A percentile compares a stretch with the other conserved stretches of the same genome.
Conservation (phyloP, 2,888 invertebrate species). For the Neocrepidodera transversa region DNA sequence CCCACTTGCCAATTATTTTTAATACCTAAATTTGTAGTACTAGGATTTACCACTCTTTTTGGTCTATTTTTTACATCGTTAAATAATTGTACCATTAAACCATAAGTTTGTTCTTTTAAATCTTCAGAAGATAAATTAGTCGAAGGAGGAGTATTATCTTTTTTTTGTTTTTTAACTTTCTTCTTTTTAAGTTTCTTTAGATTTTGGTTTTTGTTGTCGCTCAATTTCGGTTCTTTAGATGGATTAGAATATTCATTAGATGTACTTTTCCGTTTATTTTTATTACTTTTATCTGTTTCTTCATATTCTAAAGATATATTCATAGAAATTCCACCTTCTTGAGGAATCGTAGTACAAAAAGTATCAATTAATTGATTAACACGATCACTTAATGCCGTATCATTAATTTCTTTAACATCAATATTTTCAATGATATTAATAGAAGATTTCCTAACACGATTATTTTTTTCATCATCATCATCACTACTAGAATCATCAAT, state of each 20-base stretch:
- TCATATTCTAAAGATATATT: constrained; percentile 50
- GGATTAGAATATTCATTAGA: background rate
- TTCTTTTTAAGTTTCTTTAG: constrained; percentile 14
- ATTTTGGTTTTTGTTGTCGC: constrained; percentile 20
- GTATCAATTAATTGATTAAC: constrained; percentile 50
- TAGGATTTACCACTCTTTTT: constrained; percentile 38
- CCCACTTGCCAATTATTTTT: constrained; percentile 34
- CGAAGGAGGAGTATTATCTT: constrained; percentile 1
- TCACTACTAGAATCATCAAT: constrained; percentile 23
- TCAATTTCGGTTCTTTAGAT: background rate
- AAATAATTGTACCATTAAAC: constrained; percentile 41
- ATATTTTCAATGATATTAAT: constrained; percentile 47
- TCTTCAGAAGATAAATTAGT: constrained; percentile 13
- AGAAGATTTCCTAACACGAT: background rate
- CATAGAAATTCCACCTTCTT: constrained; percentile 40
- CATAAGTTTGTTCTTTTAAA: constrained; percentile 30
- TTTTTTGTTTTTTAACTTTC: constrained; percentile 14
- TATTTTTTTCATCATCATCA: constrained; percentile 9
- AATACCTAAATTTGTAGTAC: constrained; percentile 12
- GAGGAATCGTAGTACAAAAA: constrained; percentile 44
- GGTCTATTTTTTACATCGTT: constrained; percentile 45
- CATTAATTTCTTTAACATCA: constrained; percentile 46
- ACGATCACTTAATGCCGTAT: constrained; percentile 46
- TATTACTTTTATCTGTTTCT: background rate
- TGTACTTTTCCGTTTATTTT: constrained; percentile 19